phyloP scores from a whole-genome alignment of 2,113 vertebrate species.

The Gorsachius goisagi region DNA sequence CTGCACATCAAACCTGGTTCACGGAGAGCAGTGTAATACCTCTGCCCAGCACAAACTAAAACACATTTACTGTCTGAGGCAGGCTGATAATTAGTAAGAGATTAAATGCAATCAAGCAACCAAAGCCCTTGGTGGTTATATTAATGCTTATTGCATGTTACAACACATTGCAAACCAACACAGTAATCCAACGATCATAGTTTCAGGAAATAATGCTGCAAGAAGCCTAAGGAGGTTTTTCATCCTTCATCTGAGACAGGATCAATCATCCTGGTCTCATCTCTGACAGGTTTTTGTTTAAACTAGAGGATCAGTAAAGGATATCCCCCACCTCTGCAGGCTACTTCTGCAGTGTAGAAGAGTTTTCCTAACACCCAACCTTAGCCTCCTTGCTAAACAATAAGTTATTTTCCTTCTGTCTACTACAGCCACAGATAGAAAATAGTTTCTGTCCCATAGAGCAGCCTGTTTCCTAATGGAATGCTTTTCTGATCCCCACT shows the following conservation, averaged over 20 bases:
- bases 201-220: background rate
- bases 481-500: background rate
- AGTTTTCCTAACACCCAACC: background rate
- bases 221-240: background rate
- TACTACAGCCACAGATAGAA: background rate
- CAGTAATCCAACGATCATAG: background rate
- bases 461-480: background rate
- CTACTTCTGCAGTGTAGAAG: background rate
- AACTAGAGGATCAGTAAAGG: background rate
- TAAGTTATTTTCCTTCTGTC: background rate
- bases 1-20: background rate
- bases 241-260: background rate
- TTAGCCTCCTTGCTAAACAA: background rate
- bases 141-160: background rate
- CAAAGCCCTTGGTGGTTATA: background rate
- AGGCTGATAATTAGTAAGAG: slow-evolving; percentile 8
- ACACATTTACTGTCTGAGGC: background rate
- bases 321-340: background rate
- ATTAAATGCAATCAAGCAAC: background rate
- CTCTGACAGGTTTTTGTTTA: background rate
- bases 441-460: background rate
- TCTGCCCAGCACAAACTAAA: background rate
- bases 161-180: no score
- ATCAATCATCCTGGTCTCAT: background rate
- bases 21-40: background rate